Percentiles rank a stretch among this genome's conserved stretches.
Evolutionary conservation across 1,140 invertebrate species (phyloP).

Genomic region (Campoletis sonorensis): DNA sequence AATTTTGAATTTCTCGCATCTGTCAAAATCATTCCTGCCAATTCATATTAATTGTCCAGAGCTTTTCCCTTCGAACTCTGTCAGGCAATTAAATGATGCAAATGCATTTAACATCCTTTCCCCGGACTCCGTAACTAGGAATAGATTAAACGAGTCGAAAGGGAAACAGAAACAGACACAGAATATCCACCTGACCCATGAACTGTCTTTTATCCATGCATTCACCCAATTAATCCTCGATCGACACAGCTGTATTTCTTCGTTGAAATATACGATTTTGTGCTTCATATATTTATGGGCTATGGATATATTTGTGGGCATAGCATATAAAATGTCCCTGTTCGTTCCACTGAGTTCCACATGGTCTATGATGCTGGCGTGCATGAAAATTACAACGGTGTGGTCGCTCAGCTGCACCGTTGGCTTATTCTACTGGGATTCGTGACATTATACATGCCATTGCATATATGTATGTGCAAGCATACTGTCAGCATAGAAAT

Average conservation of each 20-base stretch:
- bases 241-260: background rate
- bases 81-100: too few relatives aligned
- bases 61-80: too few relatives aligned
- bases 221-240: background rate
- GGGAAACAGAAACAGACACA: too few relatives aligned
- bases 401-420: slow-evolving; percentile 19
- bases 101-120: too few relatives aligned
- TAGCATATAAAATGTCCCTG: background rate
- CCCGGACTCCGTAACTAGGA: too few relatives aligned
- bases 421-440: slow-evolving; percentile 11
- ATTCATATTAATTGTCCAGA: too few relatives aligned
- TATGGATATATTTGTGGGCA: background rate
- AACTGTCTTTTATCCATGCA: background rate
- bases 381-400: slow-evolving; percentile 22
- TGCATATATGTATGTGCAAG: background rate
- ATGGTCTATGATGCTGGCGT: slow-evolving; percentile 10
- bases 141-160: too few relatives aligned
- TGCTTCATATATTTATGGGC: background rate
- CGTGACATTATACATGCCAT: slow-evolving; percentile 4
- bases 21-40: too few relatives aligned
- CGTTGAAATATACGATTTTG: background rate
- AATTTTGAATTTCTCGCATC: too few relatives aligned
- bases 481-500: slow-evolving; percentile 10
- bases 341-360: slow-evolving; percentile 24
- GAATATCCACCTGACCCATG: too few relatives aligned